Percentiles rank a stretch among this genome's conserved stretches.
These are phyloP conservation scores for Athetis lepigone DNA, from an alignment of 2,888 invertebrate species.

Conservation along the genomic window DNA sequence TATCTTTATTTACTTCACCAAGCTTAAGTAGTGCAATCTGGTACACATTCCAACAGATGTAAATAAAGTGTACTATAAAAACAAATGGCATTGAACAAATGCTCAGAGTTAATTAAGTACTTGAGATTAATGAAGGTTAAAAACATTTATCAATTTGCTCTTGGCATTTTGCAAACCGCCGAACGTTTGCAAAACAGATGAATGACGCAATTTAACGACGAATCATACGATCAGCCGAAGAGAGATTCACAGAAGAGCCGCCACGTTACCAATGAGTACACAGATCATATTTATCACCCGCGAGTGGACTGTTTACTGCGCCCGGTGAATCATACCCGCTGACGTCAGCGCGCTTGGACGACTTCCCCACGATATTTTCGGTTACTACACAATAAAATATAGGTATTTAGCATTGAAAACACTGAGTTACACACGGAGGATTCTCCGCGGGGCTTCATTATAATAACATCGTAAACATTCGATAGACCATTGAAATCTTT, in stretches of 20 bases:
- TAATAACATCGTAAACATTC: slow-evolving; percentile 6
- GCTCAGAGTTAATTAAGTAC: too few species aligned
- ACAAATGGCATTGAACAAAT: too few species aligned
- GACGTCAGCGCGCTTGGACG: slow-evolving; percentile 45
- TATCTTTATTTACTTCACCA: slow-evolving; percentile 29
- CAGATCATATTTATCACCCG: slow-evolving; percentile 42
- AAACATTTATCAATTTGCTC: background rate
- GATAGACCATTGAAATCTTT: background rate
- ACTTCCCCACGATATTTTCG: slow-evolving; percentile 14
- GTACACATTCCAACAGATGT: too few species aligned
- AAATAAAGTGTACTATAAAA: too few species aligned
- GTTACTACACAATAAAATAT: slow-evolving; percentile 3
- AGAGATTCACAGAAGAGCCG: slow-evolving; percentile 35
- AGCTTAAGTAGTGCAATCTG: slow-evolving; percentile 10
- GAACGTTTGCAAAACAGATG: background rate
- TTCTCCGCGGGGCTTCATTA: background rate
- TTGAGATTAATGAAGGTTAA: background rate
- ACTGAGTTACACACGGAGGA: background rate
- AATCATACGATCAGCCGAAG: background rate
- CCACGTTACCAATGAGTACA: slow-evolving; percentile 29
- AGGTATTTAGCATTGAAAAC: background rate
- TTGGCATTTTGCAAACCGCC: background rate
- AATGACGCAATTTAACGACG: background rate
- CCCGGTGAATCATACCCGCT: slow-evolving; percentile 44
- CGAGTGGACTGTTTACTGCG: slow-evolving; percentile 28